A percentile compares a stretch with the other conserved stretches of the same genome.
phyloP scores from a whole-genome alignment of 2,888 invertebrate genomes.

The Drosophila robusta region DNA sequence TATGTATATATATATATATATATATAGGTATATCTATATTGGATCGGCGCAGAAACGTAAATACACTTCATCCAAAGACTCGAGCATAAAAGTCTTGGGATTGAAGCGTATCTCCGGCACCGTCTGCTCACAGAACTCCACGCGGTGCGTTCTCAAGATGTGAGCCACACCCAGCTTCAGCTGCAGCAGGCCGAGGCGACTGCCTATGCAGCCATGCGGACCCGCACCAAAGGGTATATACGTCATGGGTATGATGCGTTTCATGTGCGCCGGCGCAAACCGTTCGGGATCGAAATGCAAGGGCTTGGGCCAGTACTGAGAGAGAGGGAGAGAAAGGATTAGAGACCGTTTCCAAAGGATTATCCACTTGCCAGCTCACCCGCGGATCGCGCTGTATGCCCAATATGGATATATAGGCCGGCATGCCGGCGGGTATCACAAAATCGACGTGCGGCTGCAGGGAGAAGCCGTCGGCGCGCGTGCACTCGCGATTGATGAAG shows the following conservation, averaged over 20 bases:
- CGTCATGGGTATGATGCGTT: slow-evolving; percentile 70
- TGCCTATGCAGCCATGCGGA: slow-evolving; percentile 83
- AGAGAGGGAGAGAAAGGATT: neutral
- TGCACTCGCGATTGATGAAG: slow-evolving; percentile 82
- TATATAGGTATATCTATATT: slow-evolving; percentile 14
- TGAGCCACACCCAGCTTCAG: slow-evolving; percentile 80
- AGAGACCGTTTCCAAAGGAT: neutral
- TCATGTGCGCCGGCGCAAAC: slow-evolving; percentile 61
- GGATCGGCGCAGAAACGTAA: slow-evolving; percentile 61
- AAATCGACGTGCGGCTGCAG: slow-evolving; percentile 72
- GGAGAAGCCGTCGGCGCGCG: slow-evolving; percentile 60
- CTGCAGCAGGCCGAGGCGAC: slow-evolving; percentile 82
- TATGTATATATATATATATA: neutral
- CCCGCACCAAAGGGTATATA: slow-evolving; percentile 83
- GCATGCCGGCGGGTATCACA: slow-evolving; percentile 81
- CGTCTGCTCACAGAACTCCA: slow-evolving; percentile 69
- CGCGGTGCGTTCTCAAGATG: slow-evolving; percentile 65
- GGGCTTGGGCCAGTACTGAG: slow-evolving; percentile 82
- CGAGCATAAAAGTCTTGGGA: slow-evolving; percentile 80
- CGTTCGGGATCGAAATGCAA: slow-evolving; percentile 80
- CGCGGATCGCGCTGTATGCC: slow-evolving; percentile 82
- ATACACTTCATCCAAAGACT: slow-evolving; percentile 76
- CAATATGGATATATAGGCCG: slow-evolving; percentile 80
- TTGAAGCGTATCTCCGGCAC: slow-evolving; percentile 75
- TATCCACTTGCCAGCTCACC: slow-evolving; percentile 43